Base-by-base conservation (phyloP, 2,797 vertebrate genomes). In the Anabacerthia variegaticeps region DNA sequence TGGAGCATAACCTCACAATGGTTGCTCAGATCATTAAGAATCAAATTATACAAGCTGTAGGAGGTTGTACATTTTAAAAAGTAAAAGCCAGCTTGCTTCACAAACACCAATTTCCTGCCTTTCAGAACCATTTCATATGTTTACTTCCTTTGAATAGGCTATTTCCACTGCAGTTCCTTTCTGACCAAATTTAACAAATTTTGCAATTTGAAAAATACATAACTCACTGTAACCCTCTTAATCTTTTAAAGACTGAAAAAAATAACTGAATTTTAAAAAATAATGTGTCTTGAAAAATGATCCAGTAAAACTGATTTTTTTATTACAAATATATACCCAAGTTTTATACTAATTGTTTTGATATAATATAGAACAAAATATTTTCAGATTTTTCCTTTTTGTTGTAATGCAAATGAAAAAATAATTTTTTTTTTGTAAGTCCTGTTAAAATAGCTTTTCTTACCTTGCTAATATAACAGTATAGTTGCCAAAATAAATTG, bases 401-500 rank as follows among this genome's bases (percentile, higher is more conserved):
- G 5, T 63, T 85, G 8, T 22, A 79, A 69, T 55, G 27, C 4
- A 92, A 83, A 55, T 52, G 4, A n/a, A 62, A 73, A 73, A 78
- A 65, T 2, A 51, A 48, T 51, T 72, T 21, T 44, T 21, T 44
- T 14, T 82, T 6, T 66, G 5, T 37, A 27, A 37, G 4, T 67
- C 30, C 36, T 52, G 11, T 66, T 63, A 58, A 67, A 76, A 68
- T 12, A 71, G 2, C 16, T 87, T 88, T 74, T 82, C n/a, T 85
- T 92, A 82, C 21, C 49, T 88, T 93, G 18, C 30, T 94, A 41
- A 12, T 82, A 20, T 87, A 76, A 91, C 48, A 72, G 6, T 28
- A 59, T 36, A 75, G 52, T 46, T 95, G 89, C 95, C 69, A 92
- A 92, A 96, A 69, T 46, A 93, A 94, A 92, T 95, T 90, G 37